These are phyloP conservation scores for Alca torda DNA, from an alignment of 2,797 vertebrate species.

Conservation along the genomic window DNA sequence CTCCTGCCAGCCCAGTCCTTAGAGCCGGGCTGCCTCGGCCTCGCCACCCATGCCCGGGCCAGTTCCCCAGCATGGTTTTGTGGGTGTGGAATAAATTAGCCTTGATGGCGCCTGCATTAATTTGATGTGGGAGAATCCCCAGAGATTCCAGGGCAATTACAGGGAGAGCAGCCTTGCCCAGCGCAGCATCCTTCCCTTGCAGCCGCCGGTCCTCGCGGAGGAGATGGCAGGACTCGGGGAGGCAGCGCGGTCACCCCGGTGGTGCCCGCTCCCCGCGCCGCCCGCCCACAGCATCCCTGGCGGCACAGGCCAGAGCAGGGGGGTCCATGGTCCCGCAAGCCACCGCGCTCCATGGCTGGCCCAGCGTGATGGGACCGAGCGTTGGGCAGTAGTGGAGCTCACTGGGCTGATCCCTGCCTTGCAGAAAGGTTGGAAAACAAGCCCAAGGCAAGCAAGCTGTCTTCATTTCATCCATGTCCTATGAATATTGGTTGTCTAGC, in stretches of 20 bases:
- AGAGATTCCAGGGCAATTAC: slow-evolving; percentile 29
- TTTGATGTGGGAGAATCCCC: slow-evolving; percentile 57
- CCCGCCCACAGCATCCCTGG: rapidly evolving
- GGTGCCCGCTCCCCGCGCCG: rapidly evolving
- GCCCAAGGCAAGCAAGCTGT: not conserved
- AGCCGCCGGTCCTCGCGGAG: rapidly evolving
- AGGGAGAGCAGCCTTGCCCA: not conserved
- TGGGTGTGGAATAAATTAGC: slow-evolving; percentile 36
- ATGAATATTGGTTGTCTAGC: not conserved
- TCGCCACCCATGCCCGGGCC: not conserved
- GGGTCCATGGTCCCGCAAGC: rapidly evolving
- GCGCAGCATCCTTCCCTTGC: not conserved
- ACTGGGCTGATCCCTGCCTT: rapidly evolving
- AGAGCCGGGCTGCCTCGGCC: rapidly evolving
- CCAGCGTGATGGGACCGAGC: rapidly evolving
- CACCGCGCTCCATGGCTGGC: rapidly evolving
- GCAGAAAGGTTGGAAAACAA: not conserved
- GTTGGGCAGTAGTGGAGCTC: rapidly evolving
- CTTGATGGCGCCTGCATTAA: slow-evolving; percentile 45
- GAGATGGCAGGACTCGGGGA: not conserved
- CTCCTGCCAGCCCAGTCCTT: not conserved
- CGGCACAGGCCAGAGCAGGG: not conserved
- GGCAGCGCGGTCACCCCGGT: rapidly evolving
- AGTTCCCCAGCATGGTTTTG: not conserved
- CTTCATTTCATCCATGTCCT: not conserved